Conservation (phyloP, 2,888 invertebrate genomes). For the Seladonia tumulorum region DNA sequence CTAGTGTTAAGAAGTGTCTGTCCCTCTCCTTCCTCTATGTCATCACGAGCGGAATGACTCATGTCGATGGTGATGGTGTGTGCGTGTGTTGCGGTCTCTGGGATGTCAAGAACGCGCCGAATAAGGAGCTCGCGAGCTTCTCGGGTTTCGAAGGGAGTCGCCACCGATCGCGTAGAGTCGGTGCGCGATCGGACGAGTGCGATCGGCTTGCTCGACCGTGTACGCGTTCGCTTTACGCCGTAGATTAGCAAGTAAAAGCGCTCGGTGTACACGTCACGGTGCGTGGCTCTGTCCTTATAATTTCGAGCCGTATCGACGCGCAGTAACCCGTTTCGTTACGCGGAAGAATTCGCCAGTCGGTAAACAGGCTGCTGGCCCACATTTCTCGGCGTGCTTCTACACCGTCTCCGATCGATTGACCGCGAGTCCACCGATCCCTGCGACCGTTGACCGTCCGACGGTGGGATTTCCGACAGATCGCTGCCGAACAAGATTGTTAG, state of each 20-base stretch:
- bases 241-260: slow-evolving; percentile 44
- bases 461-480: not conserved
- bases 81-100: slow-evolving; percentile 42
- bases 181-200: slow-evolving; percentile 31
- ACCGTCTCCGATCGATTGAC: slow-evolving; percentile 43
- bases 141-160: slow-evolving; percentile 57
- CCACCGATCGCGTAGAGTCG: slow-evolving; percentile 27
- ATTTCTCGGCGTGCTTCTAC: slow-evolving; percentile 16
- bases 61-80: slow-evolving; percentile 37
- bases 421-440: slow-evolving; percentile 23
- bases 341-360: not conserved
- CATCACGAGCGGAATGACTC: slow-evolving; percentile 63
- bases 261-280: slow-evolving; percentile 24
- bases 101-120: slow-evolving; percentile 69
- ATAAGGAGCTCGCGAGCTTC: slow-evolving; percentile 64
- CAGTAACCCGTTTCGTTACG: not conserved
- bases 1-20: slow-evolving; percentile 25
- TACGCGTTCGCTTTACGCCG: slow-evolving; percentile 43
- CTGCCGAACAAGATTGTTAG: not conserved
- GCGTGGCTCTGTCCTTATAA: slow-evolving; percentile 9
- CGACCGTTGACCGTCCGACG: not conserved
- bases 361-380: not conserved
- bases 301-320: not conserved
- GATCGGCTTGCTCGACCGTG: slow-evolving; percentile 29
- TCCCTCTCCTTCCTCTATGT: slow-evolving; percentile 8